These are phyloP conservation scores for Idaea dimidiata DNA, from an alignment of 2,888 invertebrate genomes.

Conservation along the genomic window DNA sequence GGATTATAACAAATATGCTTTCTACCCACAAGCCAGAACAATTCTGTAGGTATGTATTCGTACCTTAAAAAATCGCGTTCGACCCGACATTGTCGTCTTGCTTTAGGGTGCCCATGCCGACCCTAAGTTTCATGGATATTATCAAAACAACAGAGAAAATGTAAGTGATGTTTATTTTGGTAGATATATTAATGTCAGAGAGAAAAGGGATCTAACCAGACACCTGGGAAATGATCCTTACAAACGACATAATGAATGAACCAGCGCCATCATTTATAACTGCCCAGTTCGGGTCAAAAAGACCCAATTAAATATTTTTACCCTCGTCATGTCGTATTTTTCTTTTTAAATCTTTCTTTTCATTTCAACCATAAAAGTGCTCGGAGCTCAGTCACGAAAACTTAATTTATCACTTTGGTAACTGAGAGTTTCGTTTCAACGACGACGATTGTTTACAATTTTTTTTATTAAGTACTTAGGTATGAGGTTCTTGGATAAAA, in stretches of 20 bases:
- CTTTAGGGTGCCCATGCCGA: neutral
- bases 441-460: neutral
- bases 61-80: neutral
- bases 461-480: neutral
- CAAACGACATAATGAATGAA: neutral
- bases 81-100: neutral
- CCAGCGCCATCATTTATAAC: constrained; percentile 22
- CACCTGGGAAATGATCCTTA: constrained; percentile 1
- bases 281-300: constrained; percentile 24
- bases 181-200: neutral
- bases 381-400: constrained; percentile 27
- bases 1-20: too few relatives aligned
- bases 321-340: constrained; percentile 16
- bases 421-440: neutral
- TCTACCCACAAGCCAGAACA: too few relatives aligned
- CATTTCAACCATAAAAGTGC: constrained; percentile 19
- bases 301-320: constrained; percentile 26
- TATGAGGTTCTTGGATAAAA: too few relatives aligned
- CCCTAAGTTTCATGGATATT: neutral
- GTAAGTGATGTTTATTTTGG: neutral
- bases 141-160: neutral
- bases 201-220: neutral
- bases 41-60: too few relatives aligned
- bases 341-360: constrained; percentile 24
- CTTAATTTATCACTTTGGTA: constrained; percentile 27